Base-by-base conservation (phyloP, 2,113 vertebrate species). In the Clarias macrocephalus region DNA sequence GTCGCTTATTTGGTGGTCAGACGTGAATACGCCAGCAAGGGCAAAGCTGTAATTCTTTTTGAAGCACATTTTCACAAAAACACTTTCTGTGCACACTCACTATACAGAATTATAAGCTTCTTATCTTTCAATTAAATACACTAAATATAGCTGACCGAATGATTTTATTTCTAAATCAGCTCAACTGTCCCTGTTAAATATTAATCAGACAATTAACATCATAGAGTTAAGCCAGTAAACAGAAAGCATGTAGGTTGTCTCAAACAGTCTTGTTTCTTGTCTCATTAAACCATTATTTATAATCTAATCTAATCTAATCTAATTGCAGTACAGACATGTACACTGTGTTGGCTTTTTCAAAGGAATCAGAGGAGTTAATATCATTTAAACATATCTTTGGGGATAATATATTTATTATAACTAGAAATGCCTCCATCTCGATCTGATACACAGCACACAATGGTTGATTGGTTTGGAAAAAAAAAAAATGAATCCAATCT, bases 391-490 rank as follows among this genome's bases (percentile, higher is more conserved):
- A 25, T 52, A 52, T 33, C 13, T 77, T 25, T n/a, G 7, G 6
- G n/a, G 23, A 77, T 56, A 54, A 54, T 54, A 25, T 77, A n/a
- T 77, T 77, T n/a, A 54, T n/a, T 54, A 77, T n/a, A 76, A 76
- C 73, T 15, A n/a, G 73, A 76, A 23, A n/a, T 23, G 11, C 5
- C 73, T 18, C 25, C 33, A 33, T 33, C 33, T 33, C 23, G 15
- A 16, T 76, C 42, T 23, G 23, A 77, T 77, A 13, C 11, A 4
- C 4, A 52, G 23, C 3, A 52, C 10, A 48, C 11, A 54, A 54
- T 54, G 12, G 23, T 54, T 42, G 42, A 54, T 54, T 42, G 2
- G 42, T 3, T 42, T 42, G 0, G 4, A 42, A 5, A 48, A 42
- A 25, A 10, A 8, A 1, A 0, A 9, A 10, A 15, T 70, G 3